phyloP scores from a whole-genome alignment of 2,888 invertebrate species.

The Drosophila anceps region DNA sequence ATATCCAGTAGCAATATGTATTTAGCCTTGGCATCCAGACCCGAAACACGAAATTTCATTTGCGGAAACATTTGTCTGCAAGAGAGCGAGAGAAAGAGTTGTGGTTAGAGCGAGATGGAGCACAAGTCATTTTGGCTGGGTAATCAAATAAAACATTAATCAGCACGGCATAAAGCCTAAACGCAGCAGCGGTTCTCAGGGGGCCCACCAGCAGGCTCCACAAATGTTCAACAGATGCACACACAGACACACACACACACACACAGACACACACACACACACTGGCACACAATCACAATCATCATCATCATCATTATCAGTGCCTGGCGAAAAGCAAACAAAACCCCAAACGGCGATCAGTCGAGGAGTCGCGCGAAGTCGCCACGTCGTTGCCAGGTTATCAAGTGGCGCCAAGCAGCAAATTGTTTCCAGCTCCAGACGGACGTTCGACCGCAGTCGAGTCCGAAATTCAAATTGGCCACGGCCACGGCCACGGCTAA shows the following conservation, averaged over 20 bases:
- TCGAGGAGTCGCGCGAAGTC: conserved; percentile 18
- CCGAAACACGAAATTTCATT: conserved; percentile 99
- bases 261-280: not conserved
- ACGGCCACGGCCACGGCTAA: not conserved
- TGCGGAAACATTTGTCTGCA: conserved; percentile 99
- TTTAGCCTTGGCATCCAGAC: conserved; percentile 99
- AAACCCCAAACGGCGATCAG: conserved; percentile 36
- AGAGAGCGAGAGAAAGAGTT: conserved; percentile 19
- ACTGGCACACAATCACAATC: conserved; percentile 52
- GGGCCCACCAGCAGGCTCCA: conserved; percentile 38
- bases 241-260: conserved; percentile 5
- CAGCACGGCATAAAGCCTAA: conserved; percentile 71
- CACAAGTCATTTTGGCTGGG: conserved; percentile 62
- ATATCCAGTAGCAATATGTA: conserved; percentile 99
- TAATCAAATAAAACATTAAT: conserved; percentile 82
- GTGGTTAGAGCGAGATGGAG: conserved; percentile 16
- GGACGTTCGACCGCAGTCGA: conserved; percentile 6
- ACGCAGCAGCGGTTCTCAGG: conserved; percentile 55
- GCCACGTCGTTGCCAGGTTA: conserved; percentile 63
- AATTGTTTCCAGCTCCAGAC: conserved; percentile 70
- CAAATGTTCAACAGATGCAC: conserved; percentile 4
- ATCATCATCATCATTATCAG: conserved; percentile 79
- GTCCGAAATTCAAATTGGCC: conserved; percentile 80
- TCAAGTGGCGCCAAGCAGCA: conserved; percentile 83
- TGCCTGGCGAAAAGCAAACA: conserved; percentile 62